phyloP scores from a whole-genome alignment of 2,797 vertebrate species.

The Phataginus tetradactyla region DNA sequence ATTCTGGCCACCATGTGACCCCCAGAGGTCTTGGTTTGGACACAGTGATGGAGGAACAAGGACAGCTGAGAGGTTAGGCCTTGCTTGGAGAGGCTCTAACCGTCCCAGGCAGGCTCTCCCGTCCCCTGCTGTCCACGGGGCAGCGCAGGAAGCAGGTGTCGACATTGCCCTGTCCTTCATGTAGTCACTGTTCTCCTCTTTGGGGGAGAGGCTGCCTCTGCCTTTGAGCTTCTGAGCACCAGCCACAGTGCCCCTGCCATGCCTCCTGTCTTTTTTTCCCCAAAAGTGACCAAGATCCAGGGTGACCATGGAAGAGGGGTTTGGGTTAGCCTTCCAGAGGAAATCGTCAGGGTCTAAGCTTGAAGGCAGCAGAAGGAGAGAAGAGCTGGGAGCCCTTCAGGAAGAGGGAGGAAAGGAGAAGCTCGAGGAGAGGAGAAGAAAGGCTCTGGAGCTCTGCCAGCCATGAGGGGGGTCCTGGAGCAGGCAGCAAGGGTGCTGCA shows the following conservation, averaged over 20 bases:
- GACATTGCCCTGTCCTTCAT: not conserved
- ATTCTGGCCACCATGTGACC: not conserved
- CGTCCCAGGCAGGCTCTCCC: not conserved
- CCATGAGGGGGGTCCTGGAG: not conserved
- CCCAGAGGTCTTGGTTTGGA: not conserved
- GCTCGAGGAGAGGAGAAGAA: not conserved
- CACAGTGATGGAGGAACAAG: not conserved
- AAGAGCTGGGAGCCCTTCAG: not conserved
- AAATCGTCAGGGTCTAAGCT: not conserved
- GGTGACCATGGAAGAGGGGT: not conserved
- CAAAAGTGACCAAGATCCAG: not conserved
- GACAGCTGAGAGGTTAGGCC: not conserved
- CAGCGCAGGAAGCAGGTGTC: not conserved
- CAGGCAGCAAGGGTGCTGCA: not conserved
- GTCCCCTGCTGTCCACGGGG: not conserved
- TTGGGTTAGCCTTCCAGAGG: not conserved
- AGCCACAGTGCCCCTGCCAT: not conserved
- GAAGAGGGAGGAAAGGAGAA: not conserved
- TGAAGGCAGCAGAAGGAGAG: not conserved
- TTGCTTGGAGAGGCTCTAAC: not conserved
- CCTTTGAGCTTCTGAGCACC: not conserved
- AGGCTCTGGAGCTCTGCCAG: not conserved
- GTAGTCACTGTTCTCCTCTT: not conserved
- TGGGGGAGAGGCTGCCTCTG: not conserved
- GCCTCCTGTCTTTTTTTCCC: not conserved